phyloP scores from a whole-genome alignment of 2,888 invertebrate genomes.

The Andrena fulva region DNA sequence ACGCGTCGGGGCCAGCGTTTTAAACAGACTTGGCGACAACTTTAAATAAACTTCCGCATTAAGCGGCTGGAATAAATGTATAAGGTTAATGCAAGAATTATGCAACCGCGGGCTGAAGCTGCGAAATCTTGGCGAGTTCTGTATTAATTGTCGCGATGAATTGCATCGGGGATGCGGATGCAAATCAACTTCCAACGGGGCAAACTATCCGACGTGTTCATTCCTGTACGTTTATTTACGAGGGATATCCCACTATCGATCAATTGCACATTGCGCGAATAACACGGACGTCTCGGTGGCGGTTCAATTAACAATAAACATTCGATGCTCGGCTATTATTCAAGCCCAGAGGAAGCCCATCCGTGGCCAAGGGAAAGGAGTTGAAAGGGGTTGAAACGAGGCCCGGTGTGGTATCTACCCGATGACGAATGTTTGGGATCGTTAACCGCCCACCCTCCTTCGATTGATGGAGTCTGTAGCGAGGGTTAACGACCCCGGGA shows the following conservation, averaged over 20 bases:
- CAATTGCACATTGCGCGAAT: not conserved
- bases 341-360: conserved; percentile 12
- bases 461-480: conserved; percentile 67
- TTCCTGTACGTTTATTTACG: conserved; percentile 6
- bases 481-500: conserved; percentile 64
- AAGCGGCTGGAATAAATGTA: conserved; percentile 26
- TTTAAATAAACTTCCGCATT: conserved; percentile 32
- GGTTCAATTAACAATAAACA: conserved; percentile 41
- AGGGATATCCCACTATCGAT: not conserved
- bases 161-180: conserved; percentile 11
- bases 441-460: conserved; percentile 62
- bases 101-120: conserved; percentile 4
- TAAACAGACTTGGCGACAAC: conserved; percentile 31
- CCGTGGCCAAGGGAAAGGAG: conserved; percentile 8
- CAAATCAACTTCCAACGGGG: conserved; percentile 16
- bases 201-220: not conserved
- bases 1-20: conserved; percentile 16
- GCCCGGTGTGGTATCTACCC: conserved; percentile 24
- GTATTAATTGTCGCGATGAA: conserved; percentile 33
- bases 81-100: conserved; percentile 38
- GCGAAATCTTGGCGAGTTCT: not conserved
- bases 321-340: conserved; percentile 1
- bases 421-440: conserved; percentile 67
- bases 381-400: conserved; percentile 31
- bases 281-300: not conserved